These are phyloP conservation scores for Exephanes ischioxanthus DNA, from an alignment of 2,888 invertebrate genomes.

Conservation along the genomic window DNA sequence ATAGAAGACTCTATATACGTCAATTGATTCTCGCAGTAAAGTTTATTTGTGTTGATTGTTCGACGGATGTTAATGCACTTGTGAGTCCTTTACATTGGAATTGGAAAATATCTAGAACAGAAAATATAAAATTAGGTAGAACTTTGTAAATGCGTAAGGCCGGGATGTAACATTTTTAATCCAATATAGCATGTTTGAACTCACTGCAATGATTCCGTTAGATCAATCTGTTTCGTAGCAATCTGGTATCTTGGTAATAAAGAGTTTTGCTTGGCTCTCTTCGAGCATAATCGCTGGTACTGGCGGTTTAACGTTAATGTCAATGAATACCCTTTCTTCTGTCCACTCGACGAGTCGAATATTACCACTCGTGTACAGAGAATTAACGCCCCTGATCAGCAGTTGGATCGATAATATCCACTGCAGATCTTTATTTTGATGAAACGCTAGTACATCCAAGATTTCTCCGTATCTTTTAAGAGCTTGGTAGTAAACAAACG, in stretches of 20 bases:
- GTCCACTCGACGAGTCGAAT: conserved; percentile 7
- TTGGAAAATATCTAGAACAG: too few relatives aligned
- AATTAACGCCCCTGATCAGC: not conserved
- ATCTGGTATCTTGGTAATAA: not conserved
- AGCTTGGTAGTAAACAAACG: not conserved
- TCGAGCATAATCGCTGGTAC: conserved; percentile 17
- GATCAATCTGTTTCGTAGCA: conserved; percentile 25
- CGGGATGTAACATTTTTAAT: too few relatives aligned
- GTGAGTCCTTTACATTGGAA: too few relatives aligned
- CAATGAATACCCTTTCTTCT: conserved; percentile 9
- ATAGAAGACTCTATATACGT: too few relatives aligned
- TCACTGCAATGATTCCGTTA: not conserved
- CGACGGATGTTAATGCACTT: too few relatives aligned
- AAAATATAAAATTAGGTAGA: too few relatives aligned
- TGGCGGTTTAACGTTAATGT: not conserved
- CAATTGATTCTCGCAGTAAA: too few relatives aligned
- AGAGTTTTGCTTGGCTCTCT: not conserved
- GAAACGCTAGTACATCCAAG: not conserved
- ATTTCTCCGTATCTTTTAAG: conserved; percentile 17
- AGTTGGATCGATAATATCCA: conserved; percentile 4
- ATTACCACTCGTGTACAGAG: conserved; percentile 12
- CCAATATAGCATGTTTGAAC: too few relatives aligned
- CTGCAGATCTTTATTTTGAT: not conserved
- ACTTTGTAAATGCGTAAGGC: too few relatives aligned
- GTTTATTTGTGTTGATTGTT: too few relatives aligned